Evolutionary conservation across 2,113 vertebrate species (phyloP).

Genomic region (Heteronetta atricapilla): DNA sequence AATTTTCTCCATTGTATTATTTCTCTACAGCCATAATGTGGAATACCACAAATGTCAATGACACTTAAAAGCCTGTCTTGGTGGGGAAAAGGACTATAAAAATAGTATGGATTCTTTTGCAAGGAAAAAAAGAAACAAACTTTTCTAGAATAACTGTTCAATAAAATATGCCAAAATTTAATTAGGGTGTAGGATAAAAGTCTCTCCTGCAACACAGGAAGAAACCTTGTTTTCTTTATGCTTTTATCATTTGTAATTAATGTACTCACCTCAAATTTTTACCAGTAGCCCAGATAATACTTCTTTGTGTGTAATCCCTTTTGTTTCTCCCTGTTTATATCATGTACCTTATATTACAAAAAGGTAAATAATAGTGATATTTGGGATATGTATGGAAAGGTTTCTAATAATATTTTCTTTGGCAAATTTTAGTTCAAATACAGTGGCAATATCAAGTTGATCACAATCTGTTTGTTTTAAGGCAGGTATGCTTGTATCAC

Average conservation of each 20-base stretch:
- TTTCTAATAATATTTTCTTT: not conserved
- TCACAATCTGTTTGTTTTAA: not conserved
- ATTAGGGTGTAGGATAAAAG: not conserved
- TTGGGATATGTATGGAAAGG: not conserved
- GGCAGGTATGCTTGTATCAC: not conserved
- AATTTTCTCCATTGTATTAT: not conserved
- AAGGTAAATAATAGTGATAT: not conserved
- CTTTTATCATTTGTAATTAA: not conserved
- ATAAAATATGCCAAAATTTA: not conserved
- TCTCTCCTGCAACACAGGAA: not conserved
- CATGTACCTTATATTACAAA: not conserved
- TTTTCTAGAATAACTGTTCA: not conserved
- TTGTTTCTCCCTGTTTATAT: not conserved
- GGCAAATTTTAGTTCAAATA: not conserved
- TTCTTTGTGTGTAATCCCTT: not conserved
- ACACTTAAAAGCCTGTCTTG: not conserved
- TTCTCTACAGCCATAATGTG: conserved; percentile 13
- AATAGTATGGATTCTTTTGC: not conserved
- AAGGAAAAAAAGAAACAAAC: not conserved
- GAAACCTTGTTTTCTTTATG: not conserved
- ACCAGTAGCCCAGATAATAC: not conserved
- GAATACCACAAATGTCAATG: not conserved
- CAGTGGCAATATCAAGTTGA: not conserved
- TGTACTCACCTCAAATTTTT: not conserved
- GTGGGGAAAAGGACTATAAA: not conserved